These are phyloP conservation scores for Drosophila santomea DNA, from an alignment of 1,140 invertebrate species.

Conservation along the genomic window DNA sequence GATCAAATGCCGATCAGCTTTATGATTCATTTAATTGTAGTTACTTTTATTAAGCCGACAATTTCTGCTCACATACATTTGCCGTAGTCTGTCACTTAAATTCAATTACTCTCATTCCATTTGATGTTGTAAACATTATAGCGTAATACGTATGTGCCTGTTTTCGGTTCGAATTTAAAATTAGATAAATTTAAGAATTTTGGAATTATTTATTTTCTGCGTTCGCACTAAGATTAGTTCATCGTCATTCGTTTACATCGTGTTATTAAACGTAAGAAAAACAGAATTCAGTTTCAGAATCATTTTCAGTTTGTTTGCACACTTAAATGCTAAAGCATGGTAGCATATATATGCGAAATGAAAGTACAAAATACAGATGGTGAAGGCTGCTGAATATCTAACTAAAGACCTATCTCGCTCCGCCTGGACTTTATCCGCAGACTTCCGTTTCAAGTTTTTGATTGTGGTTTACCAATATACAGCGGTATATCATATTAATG, in stretches of 20 bases:
- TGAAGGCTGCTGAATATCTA: conserved; percentile 40
- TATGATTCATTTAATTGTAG: conserved; percentile 22
- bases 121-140: conserved; percentile 39
- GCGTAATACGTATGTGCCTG: conserved; percentile 44
- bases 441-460: conserved; percentile 54
- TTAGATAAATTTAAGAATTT: conserved; percentile 75
- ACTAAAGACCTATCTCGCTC: conserved; percentile 67
- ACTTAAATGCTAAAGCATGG: conserved; percentile 60
- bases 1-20: background rate
- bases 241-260: conserved; percentile 46
- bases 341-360: conserved; percentile 32
- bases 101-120: conserved; percentile 35
- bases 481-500: conserved; percentile 46
- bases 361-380: conserved; percentile 39
- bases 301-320: conserved; percentile 53
- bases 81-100: conserved; percentile 42
- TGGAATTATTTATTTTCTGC: conserved; percentile 70
- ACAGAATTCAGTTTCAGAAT: conserved; percentile 23
- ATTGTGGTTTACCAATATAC: conserved; percentile 65
- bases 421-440: conserved; percentile 37
- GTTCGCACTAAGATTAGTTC: conserved; percentile 59
- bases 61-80: conserved; percentile 41
- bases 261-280: conserved; percentile 45
- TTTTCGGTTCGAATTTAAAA: conserved; percentile 57
- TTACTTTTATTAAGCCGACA: conserved; percentile 47